Percentiles rank a stretch among this genome's conserved stretches.
Evolutionary conservation across 2,888 invertebrate species (phyloP).

Genomic region (Hoplodrina blanda): DNA sequence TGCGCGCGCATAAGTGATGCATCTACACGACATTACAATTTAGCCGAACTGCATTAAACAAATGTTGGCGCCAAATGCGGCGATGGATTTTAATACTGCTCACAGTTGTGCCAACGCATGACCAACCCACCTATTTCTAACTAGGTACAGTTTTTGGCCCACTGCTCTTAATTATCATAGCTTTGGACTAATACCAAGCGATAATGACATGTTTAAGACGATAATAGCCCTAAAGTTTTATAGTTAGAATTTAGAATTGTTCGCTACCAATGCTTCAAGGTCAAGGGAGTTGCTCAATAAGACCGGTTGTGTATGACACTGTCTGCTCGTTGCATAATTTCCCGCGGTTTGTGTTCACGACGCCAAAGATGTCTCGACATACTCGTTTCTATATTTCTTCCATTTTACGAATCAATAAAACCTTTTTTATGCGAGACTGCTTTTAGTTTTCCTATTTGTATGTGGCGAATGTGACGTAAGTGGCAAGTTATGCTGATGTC

Average conservation of each 20-base stretch:
- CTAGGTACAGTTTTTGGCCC: slow-evolving; percentile 83
- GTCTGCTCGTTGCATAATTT: slow-evolving; percentile 80
- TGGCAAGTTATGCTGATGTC: slow-evolving; percentile 9
- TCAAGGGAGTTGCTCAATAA: slow-evolving; percentile 83
- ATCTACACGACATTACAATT: slow-evolving; percentile 41
- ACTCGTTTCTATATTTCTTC: slow-evolving; percentile 35
- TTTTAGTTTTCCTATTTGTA: slow-evolving; percentile 37
- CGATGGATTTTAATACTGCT: slow-evolving; percentile 59
- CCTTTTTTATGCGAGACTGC: slow-evolving; percentile 27
- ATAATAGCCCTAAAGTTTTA: slow-evolving; percentile 76
- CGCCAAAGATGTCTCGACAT: slow-evolving; percentile 50
- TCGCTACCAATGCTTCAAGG: slow-evolving; percentile 71
- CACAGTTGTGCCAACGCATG: slow-evolving; percentile 67
- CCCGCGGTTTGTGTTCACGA: slow-evolving; percentile 66
- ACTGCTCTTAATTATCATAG: slow-evolving; percentile 83
- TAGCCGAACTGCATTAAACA: slow-evolving; percentile 58
- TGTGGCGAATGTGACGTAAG: slow-evolving; percentile 22
- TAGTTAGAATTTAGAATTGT: slow-evolving; percentile 72
- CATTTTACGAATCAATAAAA: slow-evolving; percentile 43
- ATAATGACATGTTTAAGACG: slow-evolving; percentile 78
- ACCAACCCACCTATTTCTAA: slow-evolving; percentile 69
- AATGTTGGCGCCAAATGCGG: slow-evolving; percentile 67
- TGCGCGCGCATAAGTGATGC: slow-evolving; percentile 15
- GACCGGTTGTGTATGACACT: slow-evolving; percentile 78
- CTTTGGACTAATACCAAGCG: slow-evolving; percentile 88